Evolutionary conservation across 1,140 invertebrate genomes (phyloP).

Genomic region (Leptinotarsa texana): DNA sequence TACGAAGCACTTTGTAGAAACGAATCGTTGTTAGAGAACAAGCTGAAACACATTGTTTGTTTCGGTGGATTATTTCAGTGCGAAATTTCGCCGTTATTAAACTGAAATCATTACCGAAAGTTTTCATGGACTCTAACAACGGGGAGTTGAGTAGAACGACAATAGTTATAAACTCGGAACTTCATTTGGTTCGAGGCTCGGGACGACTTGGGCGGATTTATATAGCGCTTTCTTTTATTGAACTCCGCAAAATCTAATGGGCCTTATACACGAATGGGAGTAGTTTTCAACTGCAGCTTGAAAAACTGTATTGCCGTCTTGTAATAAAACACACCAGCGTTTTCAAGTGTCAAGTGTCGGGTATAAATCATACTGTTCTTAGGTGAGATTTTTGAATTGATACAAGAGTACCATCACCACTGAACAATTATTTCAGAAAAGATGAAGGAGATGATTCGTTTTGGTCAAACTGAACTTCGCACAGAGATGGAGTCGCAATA

Average conservation of each 20-base stretch:
- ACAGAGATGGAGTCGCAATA: no score
- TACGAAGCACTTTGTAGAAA: not conserved
- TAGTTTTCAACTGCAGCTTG: not conserved
- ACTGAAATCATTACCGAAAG: slow-evolving; percentile 1
- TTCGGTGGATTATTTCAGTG: not conserved
- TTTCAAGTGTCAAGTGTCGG: no score
- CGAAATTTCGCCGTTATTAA: not conserved
- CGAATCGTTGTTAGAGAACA: not conserved
- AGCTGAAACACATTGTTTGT: slow-evolving; percentile 8
- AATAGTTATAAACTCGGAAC: not conserved
- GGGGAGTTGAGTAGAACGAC: slow-evolving; percentile 2
- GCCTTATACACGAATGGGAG: not conserved
- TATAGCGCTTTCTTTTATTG: not conserved
- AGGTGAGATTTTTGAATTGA: no score
- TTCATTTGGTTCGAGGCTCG: not conserved
- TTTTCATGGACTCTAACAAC: slow-evolving; percentile 6
- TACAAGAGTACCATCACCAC: no score
- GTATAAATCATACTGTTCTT: no score
- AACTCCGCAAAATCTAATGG: not conserved
- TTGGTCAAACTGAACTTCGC: no score
- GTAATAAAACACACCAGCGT: no score
- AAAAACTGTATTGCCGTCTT: no score
- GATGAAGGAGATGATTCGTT: no score
- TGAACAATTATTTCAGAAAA: no score
- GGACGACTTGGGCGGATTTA: not conserved